These are phyloP conservation scores for Sebastiscus tertius DNA, from an alignment of 2,797 vertebrate genomes.

Conservation along the genomic window DNA sequence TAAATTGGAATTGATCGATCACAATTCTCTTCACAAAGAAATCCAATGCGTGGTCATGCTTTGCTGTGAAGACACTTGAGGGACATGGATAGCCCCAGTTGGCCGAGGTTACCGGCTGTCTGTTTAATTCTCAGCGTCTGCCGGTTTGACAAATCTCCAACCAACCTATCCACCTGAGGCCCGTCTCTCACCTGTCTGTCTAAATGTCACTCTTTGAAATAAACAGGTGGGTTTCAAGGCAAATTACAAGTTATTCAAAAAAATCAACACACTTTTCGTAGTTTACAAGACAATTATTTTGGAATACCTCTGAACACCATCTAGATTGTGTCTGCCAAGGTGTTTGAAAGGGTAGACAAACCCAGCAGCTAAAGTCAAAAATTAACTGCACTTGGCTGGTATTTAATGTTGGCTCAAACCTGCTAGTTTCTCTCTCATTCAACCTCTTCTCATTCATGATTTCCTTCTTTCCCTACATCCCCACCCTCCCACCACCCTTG, in stretches of 20 bases:
- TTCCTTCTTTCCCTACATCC: conserved; percentile 9
- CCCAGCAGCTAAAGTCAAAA: conserved; percentile 3
- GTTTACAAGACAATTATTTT: conserved; percentile 3
- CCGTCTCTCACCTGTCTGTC: neutral
- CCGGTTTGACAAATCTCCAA: neutral
- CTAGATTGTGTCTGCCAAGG: conserved; percentile 1
- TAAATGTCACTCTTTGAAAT: neutral
- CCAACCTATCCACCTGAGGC: neutral
- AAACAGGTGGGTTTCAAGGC: neutral
- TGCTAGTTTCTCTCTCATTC: conserved; percentile 9
- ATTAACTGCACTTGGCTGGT: conserved; percentile 17
- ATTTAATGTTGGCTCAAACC: conserved; percentile 11
- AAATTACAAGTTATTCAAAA: neutral
- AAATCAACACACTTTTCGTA: neutral
- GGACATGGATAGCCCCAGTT: neutral
- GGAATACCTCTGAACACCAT: neutral
- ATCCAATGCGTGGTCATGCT: conserved; percentile 6
- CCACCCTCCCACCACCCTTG: neutral
- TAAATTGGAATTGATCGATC: conserved; percentile 8
- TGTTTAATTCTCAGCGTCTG: neutral
- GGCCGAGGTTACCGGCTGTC: neutral
- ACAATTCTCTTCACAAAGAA: neutral
- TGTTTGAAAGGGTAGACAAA: neutral
- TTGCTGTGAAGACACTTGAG: neutral
- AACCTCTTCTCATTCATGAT: conserved; percentile 47